Percentiles rank a stretch among this genome's conserved stretches.
Evolutionary conservation across 2,797 vertebrate genomes (phyloP).

Genomic region (Acanthurus tractus): DNA sequence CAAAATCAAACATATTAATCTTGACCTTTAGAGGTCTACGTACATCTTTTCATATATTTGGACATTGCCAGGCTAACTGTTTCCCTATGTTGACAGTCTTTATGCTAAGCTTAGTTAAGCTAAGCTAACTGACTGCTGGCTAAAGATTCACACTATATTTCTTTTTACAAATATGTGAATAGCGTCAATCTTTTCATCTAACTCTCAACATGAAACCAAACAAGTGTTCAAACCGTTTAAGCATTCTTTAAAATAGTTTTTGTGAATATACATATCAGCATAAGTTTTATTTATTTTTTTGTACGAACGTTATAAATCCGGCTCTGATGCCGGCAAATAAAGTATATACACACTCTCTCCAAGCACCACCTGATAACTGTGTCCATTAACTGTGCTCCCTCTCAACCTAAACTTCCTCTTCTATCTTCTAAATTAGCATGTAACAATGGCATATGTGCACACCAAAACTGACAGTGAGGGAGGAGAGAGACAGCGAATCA

Average conservation of each 20-base stretch:
- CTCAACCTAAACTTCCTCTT: constrained; percentile 16
- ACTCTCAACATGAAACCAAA: not conserved
- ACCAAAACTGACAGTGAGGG: constrained; percentile 31
- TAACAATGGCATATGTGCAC: constrained; percentile 30
- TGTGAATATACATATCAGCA: not conserved
- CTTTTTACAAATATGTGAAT: not conserved
- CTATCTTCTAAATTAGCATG: constrained; percentile 23
- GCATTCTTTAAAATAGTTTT: not conserved
- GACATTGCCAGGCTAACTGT: not conserved
- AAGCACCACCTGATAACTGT: not conserved
- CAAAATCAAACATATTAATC: not conserved
- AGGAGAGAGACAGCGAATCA: constrained; percentile 3
- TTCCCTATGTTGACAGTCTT: not conserved
- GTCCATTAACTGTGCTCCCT: constrained; percentile 17
- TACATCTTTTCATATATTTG: not conserved
- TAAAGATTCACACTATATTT: not conserved
- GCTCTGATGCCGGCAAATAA: not conserved
- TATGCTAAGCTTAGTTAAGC: not conserved
- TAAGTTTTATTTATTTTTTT: not conserved
- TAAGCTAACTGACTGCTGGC: not conserved
- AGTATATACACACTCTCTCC: not conserved
- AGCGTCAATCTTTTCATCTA: not conserved
- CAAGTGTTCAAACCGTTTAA: not conserved
- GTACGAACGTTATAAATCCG: not conserved
- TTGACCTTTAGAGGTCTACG: not conserved